phyloP scores from a whole-genome alignment of 2,888 invertebrate species.

The Laothoe populi region DNA sequence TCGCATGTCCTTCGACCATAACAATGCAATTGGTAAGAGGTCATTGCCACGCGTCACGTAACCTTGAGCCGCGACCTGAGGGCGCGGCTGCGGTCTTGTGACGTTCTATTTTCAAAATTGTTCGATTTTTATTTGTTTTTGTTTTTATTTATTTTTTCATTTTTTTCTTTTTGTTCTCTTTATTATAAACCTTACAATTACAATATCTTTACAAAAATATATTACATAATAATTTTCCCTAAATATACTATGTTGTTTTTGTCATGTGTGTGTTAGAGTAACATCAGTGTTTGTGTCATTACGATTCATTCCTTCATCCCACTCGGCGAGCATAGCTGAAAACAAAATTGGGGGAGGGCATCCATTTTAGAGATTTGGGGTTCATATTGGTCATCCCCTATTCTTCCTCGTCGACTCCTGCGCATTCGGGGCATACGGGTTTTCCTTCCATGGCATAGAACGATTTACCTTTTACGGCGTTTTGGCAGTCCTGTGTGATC shows the following conservation, averaged over 20 bases:
- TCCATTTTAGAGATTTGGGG: conserved; percentile 58
- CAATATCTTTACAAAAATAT: conserved; percentile 82
- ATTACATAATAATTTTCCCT: conserved; percentile 72
- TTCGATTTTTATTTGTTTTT: conserved; percentile 59
- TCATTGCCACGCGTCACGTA: conserved; percentile 73
- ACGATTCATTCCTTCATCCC: conserved; percentile 52
- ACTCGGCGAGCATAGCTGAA: conserved; percentile 80
- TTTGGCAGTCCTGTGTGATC: conserved; percentile 94
- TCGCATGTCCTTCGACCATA: conserved; percentile 47
- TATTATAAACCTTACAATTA: conserved; percentile 83
- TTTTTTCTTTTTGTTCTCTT: conserved; percentile 79
- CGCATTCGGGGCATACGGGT: conserved; percentile 97
- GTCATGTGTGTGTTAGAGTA: conserved; percentile 48
- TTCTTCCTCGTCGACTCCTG: conserved; percentile 95
- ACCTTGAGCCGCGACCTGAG: conserved; percentile 62
- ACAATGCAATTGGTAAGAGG: conserved; percentile 65
- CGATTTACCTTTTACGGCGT: conserved; percentile 96
- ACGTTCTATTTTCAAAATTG: conserved; percentile 49
- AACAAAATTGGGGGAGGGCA: conserved; percentile 74
- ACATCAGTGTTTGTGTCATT: conserved; percentile 57
- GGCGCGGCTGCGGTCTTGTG: conserved; percentile 44
- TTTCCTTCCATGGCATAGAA: conserved; percentile 99
- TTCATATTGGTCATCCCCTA: conserved; percentile 65
- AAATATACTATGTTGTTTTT: conserved; percentile 61
- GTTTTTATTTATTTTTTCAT: conserved; percentile 64